Evolutionary conservation across 2,888 invertebrate species (phyloP), one percentile per base, ranked within the genome.

Genomic region (Deilephila elpenor): DNA sequence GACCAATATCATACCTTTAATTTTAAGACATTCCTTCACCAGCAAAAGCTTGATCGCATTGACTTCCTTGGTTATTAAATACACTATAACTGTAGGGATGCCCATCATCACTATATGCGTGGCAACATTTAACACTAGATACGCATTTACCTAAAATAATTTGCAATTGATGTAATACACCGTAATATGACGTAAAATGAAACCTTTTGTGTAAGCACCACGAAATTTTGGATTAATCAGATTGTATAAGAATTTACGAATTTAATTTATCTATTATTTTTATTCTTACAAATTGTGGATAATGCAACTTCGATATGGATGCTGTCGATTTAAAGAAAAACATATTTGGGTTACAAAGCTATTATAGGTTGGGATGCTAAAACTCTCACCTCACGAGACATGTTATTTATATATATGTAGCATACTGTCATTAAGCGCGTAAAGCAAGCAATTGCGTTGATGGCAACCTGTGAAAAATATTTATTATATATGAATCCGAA

Each of bases 21-120:
- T 62, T n/a, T 32, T 62, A n/a, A 62, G 62, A n/a, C 5, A 6
- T 62, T 62, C 25, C 6, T 70, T 70, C 17, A 70, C 53, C 70
- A 70, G 29, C 14, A 70, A 51, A 4, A 70, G 1, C 37, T 53
- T 70, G 51, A 53, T 53, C 7, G 3, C 20, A 14, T 53, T 6
- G n/a, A 70, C 25, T 51, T 53, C 25, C 25, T 25, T 51, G 7
- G 6, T 53, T 51, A 70, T 51, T 11, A 53, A 37, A 17, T 11
- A 17, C 14, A 53, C n/a, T 3, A 70, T 53, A 11, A 29, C 29
- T 70, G 70, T 29, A 51, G 29, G 25, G 3, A 19, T 51, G 17
- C 17, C 25, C 29, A 51, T 25, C 20, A 25, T 17, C 20, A 51
- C 7, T 17, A 70, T 17, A 53, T 70, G 70, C 51, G 25, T 14